phyloP scores from a whole-genome alignment of 2,888 invertebrate species.

The Ectobius pallidus region DNA sequence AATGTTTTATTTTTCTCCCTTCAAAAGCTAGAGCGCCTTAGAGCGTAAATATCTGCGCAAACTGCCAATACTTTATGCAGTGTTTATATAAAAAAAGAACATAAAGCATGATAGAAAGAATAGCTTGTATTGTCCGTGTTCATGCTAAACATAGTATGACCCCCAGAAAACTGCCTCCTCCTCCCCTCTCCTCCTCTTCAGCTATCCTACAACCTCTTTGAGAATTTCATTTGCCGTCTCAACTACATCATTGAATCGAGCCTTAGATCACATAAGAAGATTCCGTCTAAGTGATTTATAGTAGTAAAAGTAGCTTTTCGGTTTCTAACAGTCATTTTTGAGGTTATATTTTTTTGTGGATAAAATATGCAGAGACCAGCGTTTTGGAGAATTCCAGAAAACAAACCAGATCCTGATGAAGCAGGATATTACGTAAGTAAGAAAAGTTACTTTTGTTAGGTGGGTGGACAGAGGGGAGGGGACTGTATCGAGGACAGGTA shows the following conservation, averaged over 20 bases:
- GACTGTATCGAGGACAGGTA: not conserved
- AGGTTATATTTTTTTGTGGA: not conserved
- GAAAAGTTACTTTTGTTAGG: not conserved
- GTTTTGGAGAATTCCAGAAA: not conserved
- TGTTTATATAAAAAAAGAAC: too few relatives aligned
- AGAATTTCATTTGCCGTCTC: not conserved
- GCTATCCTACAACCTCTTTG: not conserved
- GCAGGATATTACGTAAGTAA: conserved; percentile 6
- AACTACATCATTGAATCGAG: conserved; percentile 1
- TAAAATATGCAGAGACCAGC: not conserved
- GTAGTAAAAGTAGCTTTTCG: too few relatives aligned
- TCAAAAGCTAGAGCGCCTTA: too few relatives aligned
- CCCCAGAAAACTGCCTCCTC: conserved; percentile 9
- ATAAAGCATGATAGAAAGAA: not conserved
- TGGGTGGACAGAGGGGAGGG: not conserved
- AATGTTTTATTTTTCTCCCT: too few relatives aligned
- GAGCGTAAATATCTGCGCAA: too few relatives aligned
- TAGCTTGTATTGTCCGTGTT: not conserved
- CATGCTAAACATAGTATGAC: conserved; percentile 12
- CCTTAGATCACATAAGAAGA: not conserved
- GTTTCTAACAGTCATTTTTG: not conserved
- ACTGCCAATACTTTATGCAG: too few relatives aligned
- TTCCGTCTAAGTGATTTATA: not conserved
- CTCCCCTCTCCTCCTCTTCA: not conserved
- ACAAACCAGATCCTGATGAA: not conserved